phyloP scores from a whole-genome alignment of 2,113 vertebrate genomes.

The Rhombomys opimus region DNA sequence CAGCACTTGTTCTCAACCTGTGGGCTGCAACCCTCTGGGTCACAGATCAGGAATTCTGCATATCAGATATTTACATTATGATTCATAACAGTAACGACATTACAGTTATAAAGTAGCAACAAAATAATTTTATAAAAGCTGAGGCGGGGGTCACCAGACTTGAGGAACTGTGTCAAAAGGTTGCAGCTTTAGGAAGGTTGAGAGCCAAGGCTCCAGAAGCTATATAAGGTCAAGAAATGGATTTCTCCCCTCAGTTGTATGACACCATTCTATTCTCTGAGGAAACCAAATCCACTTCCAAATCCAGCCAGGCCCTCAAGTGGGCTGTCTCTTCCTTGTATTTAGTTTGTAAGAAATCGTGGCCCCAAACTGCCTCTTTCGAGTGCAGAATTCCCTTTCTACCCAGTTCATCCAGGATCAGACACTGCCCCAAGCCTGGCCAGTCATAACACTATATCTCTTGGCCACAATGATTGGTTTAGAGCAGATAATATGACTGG shows the following conservation, averaged over 20 bases:
- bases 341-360: not conserved
- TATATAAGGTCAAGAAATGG: not conserved
- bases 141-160: not conserved
- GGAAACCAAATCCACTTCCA: not conserved
- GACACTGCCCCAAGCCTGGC: not conserved
- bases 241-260: not conserved
- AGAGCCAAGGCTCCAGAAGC: not conserved
- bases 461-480: not conserved
- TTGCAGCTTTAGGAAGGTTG: not conserved
- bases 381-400: not conserved
- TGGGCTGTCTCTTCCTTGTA: not conserved
- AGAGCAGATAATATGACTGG: not conserved
- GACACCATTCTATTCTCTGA: not conserved
- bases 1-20: not conserved
- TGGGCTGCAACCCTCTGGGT: not conserved
- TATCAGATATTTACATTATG: not conserved
- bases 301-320: not conserved
- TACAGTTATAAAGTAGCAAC: not conserved
- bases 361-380: not conserved
- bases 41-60: not conserved
- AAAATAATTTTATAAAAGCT: not conserved
- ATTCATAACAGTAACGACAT: not conserved
- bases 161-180: not conserved
- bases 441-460: not conserved
- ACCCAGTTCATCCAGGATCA: not conserved